Evolutionary conservation across 2,888 invertebrate species (phyloP).

Genomic region (Zootermopsis nevadensis): DNA sequence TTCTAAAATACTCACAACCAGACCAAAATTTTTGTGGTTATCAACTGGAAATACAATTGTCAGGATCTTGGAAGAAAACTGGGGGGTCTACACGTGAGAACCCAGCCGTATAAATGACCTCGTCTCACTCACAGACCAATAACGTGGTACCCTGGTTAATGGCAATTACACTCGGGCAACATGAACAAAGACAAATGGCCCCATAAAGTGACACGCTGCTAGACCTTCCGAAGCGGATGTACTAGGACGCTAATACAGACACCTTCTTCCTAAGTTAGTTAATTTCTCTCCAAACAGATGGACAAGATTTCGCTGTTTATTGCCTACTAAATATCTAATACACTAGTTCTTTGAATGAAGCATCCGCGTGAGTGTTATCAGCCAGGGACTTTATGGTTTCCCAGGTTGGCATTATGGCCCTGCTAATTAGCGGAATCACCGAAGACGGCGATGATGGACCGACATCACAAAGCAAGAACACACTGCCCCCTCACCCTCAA

Average conservation of each 20-base stretch:
- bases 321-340: neutral
- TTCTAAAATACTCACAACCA: too few relatives aligned
- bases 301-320: neutral
- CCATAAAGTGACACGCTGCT: neutral
- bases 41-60: too few relatives aligned
- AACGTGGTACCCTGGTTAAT: neutral
- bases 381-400: too few relatives aligned
- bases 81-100: too few relatives aligned
- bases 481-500: too few relatives aligned
- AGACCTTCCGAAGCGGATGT: neutral
- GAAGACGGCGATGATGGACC: too few relatives aligned
- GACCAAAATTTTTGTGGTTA: too few relatives aligned
- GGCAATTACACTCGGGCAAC: neutral
- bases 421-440: too few relatives aligned
- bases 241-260: neutral
- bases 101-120: too few relatives aligned
- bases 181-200: constrained; percentile 7
- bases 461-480: too few relatives aligned
- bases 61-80: too few relatives aligned
- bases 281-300: neutral
- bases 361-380: neutral
- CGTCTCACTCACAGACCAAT: neutral
- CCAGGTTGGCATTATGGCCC: too few relatives aligned
- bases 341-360: neutral
- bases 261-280: neutral